Conservation (phyloP, 1,140 invertebrate species). For the Drosophila trapezifrons region DNA sequence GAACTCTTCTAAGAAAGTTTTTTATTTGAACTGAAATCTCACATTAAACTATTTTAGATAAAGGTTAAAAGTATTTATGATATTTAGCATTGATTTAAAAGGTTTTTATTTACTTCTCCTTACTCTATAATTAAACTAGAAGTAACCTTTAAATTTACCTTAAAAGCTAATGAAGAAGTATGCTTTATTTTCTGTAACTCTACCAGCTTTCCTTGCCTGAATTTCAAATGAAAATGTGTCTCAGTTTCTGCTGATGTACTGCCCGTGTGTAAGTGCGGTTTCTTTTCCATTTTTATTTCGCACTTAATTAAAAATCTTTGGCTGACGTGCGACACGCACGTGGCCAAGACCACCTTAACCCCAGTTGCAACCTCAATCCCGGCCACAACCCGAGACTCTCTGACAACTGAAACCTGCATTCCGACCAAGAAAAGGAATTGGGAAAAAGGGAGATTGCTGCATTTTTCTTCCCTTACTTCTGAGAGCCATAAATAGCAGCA, state of each 20-base stretch:
- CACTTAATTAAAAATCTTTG: slow-evolving; percentile 71
- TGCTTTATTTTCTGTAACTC: neutral
- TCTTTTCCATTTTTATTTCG: slow-evolving; percentile 53
- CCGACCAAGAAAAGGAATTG: neutral
- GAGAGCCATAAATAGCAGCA: slow-evolving; percentile 4
- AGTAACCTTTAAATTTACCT: neutral
- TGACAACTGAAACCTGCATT: slow-evolving; percentile 25
- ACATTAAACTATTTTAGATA: too few species aligned
- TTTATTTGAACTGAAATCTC: too few species aligned
- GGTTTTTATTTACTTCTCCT: too few species aligned
- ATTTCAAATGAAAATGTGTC: slow-evolving; percentile 19
- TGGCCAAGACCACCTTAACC: slow-evolving; percentile 9
- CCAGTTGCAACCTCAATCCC: slow-evolving; percentile 19
- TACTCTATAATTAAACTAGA: neutral
- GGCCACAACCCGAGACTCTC: neutral
- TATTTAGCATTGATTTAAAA: neutral
- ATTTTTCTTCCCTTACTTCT: neutral
- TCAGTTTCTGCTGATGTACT: slow-evolving; percentile 24
- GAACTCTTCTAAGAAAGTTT: too few species aligned
- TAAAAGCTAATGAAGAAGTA: slow-evolving; percentile 1
- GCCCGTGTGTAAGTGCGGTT: too few species aligned
- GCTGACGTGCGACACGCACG: slow-evolving; percentile 71
- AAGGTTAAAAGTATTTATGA: neutral
- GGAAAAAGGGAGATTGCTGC: slow-evolving; percentile 1
- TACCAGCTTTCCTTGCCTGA: neutral